Evolutionary conservation across 2,888 invertebrate species (phyloP).

Genomic region (Pseudococcus viburni): DNA sequence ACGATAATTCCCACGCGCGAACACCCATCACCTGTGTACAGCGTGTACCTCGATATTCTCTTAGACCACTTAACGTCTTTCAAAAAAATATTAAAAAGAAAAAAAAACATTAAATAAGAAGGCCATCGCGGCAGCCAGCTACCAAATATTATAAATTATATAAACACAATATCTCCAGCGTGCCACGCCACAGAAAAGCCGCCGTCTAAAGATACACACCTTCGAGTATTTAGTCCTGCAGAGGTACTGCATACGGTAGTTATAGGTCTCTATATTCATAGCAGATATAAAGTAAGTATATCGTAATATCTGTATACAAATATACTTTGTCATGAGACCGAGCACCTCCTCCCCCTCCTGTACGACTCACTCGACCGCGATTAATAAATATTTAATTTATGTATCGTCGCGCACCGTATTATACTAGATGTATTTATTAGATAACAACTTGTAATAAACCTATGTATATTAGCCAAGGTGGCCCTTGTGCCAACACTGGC

Average conservation of each 20-base stretch:
- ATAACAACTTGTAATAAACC: neutral
- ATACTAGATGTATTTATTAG: slow-evolving; percentile 38
- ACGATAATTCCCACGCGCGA: slow-evolving; percentile 48
- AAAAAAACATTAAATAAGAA: slow-evolving; percentile 30
- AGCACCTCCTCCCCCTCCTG: neutral
- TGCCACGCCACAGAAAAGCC: neutral
- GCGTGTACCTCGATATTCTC: neutral
- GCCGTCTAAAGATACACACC: slow-evolving; percentile 8
- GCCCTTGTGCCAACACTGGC: neutral
- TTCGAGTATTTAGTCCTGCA: neutral
- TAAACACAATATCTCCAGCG: neutral
- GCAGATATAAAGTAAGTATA: neutral
- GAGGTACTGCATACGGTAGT: neutral
- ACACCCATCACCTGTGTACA: slow-evolving; percentile 39
- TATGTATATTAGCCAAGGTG: neutral
- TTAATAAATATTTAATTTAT: slow-evolving; percentile 43
- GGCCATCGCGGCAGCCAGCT: slow-evolving; percentile 7
- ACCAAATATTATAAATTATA: slow-evolving; percentile 40
- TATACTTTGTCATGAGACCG: slow-evolving; percentile 33
- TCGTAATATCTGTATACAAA: neutral
- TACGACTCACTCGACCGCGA: slow-evolving; percentile 39
- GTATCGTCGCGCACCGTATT: neutral
- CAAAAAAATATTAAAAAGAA: neutral
- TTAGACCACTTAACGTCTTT: slow-evolving; percentile 34
- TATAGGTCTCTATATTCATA: neutral